Percentiles rank a stretch among this genome's conserved stretches.
phyloP scores from a whole-genome alignment of 2,797 vertebrate genomes.

The Sebastes ruberrimus region DNA sequence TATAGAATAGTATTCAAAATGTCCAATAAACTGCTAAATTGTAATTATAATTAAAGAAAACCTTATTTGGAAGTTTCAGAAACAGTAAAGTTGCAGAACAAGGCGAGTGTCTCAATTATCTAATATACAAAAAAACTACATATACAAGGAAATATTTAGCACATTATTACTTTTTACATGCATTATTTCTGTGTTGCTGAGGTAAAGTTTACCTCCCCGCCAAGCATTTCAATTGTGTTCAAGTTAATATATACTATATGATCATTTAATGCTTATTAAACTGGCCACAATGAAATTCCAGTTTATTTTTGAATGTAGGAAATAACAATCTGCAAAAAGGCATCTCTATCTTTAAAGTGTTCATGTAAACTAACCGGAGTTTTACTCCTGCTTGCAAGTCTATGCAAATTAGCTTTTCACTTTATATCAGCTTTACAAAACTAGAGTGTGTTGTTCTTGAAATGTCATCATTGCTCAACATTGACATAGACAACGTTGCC shows the following conservation, averaged over 20 bases:
- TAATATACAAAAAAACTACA: neutral
- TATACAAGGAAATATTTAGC: neutral
- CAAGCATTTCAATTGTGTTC: neutral
- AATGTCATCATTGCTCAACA: constrained; percentile 1
- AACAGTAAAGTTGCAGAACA: neutral
- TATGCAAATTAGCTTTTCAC: constrained; percentile 49
- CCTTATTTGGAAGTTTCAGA: neutral
- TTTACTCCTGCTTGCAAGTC: constrained; percentile 33
- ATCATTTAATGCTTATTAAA: neutral
- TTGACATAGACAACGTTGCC: constrained; percentile 24
- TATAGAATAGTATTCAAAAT: neutral
- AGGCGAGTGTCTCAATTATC: neutral
- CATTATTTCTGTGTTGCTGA: neutral
- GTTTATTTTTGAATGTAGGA: constrained; percentile 5
- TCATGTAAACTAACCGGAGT: neutral
- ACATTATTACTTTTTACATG: neutral
- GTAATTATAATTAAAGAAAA: neutral
- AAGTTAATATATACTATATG: neutral
- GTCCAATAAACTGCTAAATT: neutral
- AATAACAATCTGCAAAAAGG: neutral
- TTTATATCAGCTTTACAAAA: neutral
- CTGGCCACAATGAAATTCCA: neutral
- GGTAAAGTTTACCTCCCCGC: neutral
- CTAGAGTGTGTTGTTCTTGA: neutral
- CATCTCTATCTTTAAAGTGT: neutral